These are phyloP conservation scores for Seriola rivoliana DNA, from an alignment of 2,113 vertebrate genomes.

Conservation along the genomic window DNA sequence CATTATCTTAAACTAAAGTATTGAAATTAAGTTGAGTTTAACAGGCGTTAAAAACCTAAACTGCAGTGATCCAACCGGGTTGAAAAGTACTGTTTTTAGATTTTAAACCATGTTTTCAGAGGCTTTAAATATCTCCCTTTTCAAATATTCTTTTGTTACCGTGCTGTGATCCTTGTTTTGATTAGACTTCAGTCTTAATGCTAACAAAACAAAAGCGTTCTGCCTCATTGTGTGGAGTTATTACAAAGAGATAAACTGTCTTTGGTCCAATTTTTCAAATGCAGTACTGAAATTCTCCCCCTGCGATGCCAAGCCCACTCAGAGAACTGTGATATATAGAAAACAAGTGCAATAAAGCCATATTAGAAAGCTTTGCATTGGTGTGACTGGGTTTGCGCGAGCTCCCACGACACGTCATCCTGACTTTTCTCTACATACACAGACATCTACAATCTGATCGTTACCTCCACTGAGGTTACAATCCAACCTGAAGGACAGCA, in stretches of 20 bases:
- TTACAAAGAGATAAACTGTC: slow-evolving; percentile 33
- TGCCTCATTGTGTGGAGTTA: slow-evolving; percentile 11
- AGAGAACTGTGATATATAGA: slow-evolving; percentile 52
- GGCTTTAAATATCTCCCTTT: background rate
- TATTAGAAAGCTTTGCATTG: slow-evolving; percentile 67
- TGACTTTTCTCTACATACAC: slow-evolving; percentile 26
- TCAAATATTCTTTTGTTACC: background rate
- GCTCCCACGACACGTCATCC: slow-evolving; percentile 14
- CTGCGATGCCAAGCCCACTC: slow-evolving; percentile 30
- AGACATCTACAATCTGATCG: slow-evolving; percentile 26
- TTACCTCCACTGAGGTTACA: slow-evolving; percentile 30
- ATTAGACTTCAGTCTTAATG: slow-evolving; percentile 3
- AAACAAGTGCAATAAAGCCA: slow-evolving; percentile 81
- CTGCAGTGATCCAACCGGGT: background rate
- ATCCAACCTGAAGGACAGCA: slow-evolving; percentile 38
- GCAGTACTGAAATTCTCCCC: slow-evolving; percentile 45
- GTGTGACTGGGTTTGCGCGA: slow-evolving; percentile 34
- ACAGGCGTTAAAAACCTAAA: background rate
- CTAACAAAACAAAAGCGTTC: slow-evolving; percentile 10
- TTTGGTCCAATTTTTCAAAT: slow-evolving; percentile 84
- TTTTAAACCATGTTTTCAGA: background rate
- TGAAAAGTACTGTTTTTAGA: background rate
- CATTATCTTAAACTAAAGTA: background rate
- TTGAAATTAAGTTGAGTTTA: background rate
- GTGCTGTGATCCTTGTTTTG: background rate